Base-by-base conservation (phyloP, 2,888 invertebrate genomes). In the Drosophila anomalata region DNA sequence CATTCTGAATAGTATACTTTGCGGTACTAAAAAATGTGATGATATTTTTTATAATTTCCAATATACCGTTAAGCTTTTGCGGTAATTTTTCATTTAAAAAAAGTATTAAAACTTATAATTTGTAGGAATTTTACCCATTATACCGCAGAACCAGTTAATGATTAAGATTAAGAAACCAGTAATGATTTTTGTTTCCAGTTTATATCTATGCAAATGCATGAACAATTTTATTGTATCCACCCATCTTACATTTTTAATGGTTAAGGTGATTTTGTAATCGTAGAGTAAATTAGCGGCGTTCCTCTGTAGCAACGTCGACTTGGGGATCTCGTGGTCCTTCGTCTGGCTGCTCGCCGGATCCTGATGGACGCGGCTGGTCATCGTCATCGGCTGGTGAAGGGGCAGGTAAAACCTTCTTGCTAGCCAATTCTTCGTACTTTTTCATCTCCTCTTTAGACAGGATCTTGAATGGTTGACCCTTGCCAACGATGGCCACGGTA, bases 401-500 rank as follows among this genome's bases (percentile, higher is more conserved):
- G 24, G 82, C 89, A 11, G 89, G 79, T 9, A 83, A 77, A 5
- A 90, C 89, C 6, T 77, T 79, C 44, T 82, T 74, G 71, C 89
- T 90, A 1, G 90, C 89, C 84, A 84, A 81, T 51, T 85, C 79
- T 29, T 91, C 68, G 61, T 91, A 92, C 17, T 59, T 53, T 3
- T 80, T 47, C 52, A 87, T 91, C 55, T 96, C 95, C 1, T 95
- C 94, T 87, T 98, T 98, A 67, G 95, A 95, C 63, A 96, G 93
- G 62, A 98, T 95, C 70, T 95, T 95, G 79, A 99, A 96, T 0
- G 95, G 93, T 24, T 94, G 95, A 74, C 94, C 95, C 78, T 97
- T 95, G 1, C 99, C 99, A 3, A 99, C 98, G 61, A 98, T 94
- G 0, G 97, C 97, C 87, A 99, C 96, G 0, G 98, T 97, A 33